Percentiles rank a stretch among this genome's conserved stretches.
Evolutionary conservation across 2,888 invertebrate species (phyloP).

Genomic region (Isotomurus palustris): DNA sequence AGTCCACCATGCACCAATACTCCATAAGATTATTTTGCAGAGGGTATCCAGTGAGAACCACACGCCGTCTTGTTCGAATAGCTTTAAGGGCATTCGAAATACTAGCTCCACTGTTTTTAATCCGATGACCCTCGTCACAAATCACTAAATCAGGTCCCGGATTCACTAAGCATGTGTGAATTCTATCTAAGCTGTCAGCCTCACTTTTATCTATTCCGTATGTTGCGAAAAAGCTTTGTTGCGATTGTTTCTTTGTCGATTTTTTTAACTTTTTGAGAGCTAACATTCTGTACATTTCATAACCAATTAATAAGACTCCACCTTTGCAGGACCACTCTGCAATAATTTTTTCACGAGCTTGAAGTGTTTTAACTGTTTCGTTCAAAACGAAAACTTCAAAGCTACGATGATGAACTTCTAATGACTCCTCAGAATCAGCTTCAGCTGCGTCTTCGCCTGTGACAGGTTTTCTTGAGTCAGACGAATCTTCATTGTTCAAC

Average conservation of each 20-base stretch:
- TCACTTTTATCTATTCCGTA: conserved; percentile 57
- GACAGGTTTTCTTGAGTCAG: background rate
- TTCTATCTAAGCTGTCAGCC: conserved; percentile 59
- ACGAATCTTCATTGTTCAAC: background rate
- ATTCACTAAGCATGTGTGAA: conserved; percentile 76
- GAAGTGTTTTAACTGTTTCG: conserved; percentile 87
- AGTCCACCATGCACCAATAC: conserved; percentile 61
- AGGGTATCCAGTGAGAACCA: conserved; percentile 96
- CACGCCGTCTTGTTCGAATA: conserved; percentile 86
- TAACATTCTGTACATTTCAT: conserved; percentile 89
- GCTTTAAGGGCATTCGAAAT: conserved; percentile 92
- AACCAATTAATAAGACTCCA: conserved; percentile 93
- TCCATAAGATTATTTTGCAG: conserved; percentile 94
- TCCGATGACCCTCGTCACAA: conserved; percentile 95
- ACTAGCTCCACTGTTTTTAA: conserved; percentile 96
- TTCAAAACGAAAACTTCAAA: conserved; percentile 87
- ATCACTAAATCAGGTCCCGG: conserved; percentile 89
- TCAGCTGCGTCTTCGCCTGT: conserved; percentile 30
- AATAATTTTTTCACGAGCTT: conserved; percentile 75
- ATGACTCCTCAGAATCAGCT: conserved; percentile 55
- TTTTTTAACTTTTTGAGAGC: conserved; percentile 70
- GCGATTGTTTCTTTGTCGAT: conserved; percentile 56
- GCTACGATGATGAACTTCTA: conserved; percentile 68
- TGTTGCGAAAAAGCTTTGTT: conserved; percentile 47
- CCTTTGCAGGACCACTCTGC: conserved; percentile 79